Conservation (phyloP, 2,113 vertebrate species). For the Chlorodrepanis virens region DNA sequence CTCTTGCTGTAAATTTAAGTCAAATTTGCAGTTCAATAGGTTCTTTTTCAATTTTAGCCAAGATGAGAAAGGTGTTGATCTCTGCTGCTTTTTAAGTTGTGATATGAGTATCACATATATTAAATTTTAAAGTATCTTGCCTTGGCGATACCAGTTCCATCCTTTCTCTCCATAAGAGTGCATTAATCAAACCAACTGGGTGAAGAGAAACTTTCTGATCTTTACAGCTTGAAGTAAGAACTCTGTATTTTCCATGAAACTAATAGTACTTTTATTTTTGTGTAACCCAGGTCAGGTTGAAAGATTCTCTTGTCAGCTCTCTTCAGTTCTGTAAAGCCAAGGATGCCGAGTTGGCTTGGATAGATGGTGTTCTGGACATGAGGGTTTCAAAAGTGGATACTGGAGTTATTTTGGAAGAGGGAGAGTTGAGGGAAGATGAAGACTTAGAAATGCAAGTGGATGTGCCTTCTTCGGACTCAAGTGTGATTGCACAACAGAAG, state of each 20-base stretch:
- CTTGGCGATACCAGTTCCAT: not conserved
- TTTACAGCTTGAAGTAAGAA: not conserved
- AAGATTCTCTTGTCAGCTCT: slow-evolving; percentile 97
- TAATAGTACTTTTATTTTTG: not conserved
- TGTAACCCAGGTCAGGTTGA: slow-evolving; percentile 86
- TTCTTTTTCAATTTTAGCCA: not conserved
- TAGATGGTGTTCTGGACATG: slow-evolving; percentile 97
- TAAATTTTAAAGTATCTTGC: not conserved
- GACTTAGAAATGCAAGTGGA: slow-evolving; percentile 87
- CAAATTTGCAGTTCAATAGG: not conserved
- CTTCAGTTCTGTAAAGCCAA: slow-evolving; percentile 98
- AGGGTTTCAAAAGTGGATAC: slow-evolving; percentile 96
- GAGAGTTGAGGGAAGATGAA: slow-evolving; percentile 85
- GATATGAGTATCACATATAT: not conserved
- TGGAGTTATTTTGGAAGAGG: slow-evolving; percentile 92
- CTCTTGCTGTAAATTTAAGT: not conserved
- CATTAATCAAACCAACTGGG: not conserved
- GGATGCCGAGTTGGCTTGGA: slow-evolving; percentile 96
- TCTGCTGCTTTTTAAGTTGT: not conserved
- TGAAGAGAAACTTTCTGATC: not conserved
- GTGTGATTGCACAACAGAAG: slow-evolving; percentile 84
- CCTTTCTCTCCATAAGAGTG: not conserved
- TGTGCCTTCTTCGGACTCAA: slow-evolving; percentile 75
- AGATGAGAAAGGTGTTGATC: not conserved
- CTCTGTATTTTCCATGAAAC: not conserved